Percentiles rank a stretch among this genome's conserved stretches.
Conservation (phyloP, 2,113 vertebrate genomes). For the Lampris incognitus region DNA sequence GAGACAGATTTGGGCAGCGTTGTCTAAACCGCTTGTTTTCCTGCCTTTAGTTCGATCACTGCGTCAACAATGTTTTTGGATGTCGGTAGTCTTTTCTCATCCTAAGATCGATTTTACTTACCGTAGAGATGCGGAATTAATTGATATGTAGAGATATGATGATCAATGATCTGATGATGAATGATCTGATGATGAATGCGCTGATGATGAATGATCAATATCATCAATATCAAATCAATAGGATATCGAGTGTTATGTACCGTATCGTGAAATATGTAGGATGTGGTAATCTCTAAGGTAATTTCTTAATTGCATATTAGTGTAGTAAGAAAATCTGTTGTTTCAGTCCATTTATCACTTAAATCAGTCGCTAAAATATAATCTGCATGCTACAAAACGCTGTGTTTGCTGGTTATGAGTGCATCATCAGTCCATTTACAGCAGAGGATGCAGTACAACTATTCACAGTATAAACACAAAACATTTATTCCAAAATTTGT, state of each 20-base stretch:
- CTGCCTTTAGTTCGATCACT: constrained; percentile 11
- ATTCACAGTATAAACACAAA: constrained; percentile 5
- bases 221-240: constrained; percentile 8
- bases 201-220: constrained; percentile 5
- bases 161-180: background rate
- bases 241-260: constrained; percentile 10
- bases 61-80: constrained; percentile 14
- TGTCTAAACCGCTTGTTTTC: background rate
- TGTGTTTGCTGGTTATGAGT: constrained; percentile 31
- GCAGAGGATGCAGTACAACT: constrained; percentile 1
- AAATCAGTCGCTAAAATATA: background rate
- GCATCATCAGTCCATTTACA: constrained; percentile 27
- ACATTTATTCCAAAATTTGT: background rate
- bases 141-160: too few species aligned
- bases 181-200: background rate
- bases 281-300: background rate
- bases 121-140: too few species aligned
- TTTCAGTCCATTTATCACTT: constrained; percentile 15
- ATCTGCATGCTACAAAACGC: constrained; percentile 21
- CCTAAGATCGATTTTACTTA: constrained; percentile 1
- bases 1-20: background rate
- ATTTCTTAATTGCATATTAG: background rate
- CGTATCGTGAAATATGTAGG: constrained; percentile 26
- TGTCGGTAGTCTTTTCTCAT: background rate
- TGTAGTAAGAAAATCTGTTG: background rate